Evolutionary conservation across 1,140 invertebrate species (phyloP).

Genomic region (Brachionus koreanus): DNA sequence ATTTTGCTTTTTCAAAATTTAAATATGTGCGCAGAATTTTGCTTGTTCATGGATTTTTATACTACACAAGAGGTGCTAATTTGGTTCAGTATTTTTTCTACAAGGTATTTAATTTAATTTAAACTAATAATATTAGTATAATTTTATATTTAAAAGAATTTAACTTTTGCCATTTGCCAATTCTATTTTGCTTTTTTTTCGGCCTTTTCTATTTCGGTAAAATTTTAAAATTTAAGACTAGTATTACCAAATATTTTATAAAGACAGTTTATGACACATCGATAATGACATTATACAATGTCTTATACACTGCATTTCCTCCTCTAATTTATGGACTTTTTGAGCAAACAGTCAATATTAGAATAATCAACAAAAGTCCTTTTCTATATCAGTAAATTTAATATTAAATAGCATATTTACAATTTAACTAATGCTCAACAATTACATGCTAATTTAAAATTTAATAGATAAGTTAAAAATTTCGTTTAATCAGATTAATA

Average conservation of each 20-base stretch:
- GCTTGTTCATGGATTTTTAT: conserved; percentile 91
- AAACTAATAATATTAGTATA: conserved; percentile 97
- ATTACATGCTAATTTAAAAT: neutral
- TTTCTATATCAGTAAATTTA: conserved; percentile 22
- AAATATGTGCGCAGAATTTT: conserved; percentile 78
- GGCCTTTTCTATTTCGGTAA: conserved; percentile 36
- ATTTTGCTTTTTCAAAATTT: conserved; percentile 88
- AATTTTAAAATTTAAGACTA: neutral
- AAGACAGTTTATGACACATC: conserved; percentile 90
- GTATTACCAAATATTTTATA: conserved; percentile 65
- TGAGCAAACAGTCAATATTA: conserved; percentile 21
- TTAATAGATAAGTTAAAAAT: too few species aligned
- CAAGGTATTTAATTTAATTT: conserved; percentile 94
- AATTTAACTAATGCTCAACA: neutral
- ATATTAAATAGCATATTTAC: too few species aligned
- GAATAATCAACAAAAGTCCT: neutral
- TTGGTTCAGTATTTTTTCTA: conserved; percentile 96
- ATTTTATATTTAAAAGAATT: conserved; percentile 82
- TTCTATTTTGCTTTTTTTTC: conserved; percentile 31
- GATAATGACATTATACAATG: conserved; percentile 95
- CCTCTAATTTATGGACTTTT: conserved; percentile 26
- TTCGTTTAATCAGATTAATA: too few species aligned
- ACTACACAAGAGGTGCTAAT: conserved; percentile 81
- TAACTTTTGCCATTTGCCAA: conserved; percentile 44
- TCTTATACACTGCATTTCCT: conserved; percentile 60